phyloP scores from a whole-genome alignment of 1,140 invertebrate species.

The Leucophenga varia region DNA sequence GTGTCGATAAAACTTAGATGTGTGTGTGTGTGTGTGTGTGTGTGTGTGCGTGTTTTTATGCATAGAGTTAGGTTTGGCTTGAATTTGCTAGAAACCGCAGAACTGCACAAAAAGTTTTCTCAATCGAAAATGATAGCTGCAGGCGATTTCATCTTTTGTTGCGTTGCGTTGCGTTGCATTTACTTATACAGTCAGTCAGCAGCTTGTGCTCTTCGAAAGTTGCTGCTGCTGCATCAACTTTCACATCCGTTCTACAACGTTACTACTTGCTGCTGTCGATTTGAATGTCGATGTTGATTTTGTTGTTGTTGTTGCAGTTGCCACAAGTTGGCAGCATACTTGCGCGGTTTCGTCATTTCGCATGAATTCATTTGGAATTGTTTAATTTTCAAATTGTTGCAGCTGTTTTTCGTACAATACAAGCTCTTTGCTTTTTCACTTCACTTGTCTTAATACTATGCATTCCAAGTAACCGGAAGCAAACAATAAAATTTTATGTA shows the following conservation, averaged over 20 bases:
- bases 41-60: too few relatives aligned
- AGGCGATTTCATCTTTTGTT: constrained; percentile 21
- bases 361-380: constrained; percentile 25
- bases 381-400: constrained; percentile 23
- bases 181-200: too few relatives aligned
- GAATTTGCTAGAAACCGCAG: too few relatives aligned
- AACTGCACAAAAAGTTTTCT: constrained; percentile 41
- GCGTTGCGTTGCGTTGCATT: too few relatives aligned
- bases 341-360: background rate
- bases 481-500: too few relatives aligned
- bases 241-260: background rate
- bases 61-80: constrained; percentile 3
- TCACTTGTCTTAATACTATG: too few relatives aligned
- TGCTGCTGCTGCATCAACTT: constrained; percentile 9
- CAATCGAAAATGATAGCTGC: constrained; percentile 48
- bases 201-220: constrained; percentile 6
- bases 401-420: background rate
- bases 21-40: too few relatives aligned
- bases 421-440: too few relatives aligned
- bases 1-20: too few relatives aligned
- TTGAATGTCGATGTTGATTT: too few relatives aligned
- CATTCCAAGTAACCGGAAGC: too few relatives aligned
- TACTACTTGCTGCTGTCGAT: too few relatives aligned
- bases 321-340: background rate
- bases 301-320: background rate